A percentile compares a stretch with the other conserved stretches of the same genome.
Evolutionary conservation across 30 jellyfish, hydroid and myxozoan species (phyloP).

Genomic region (Cassiopea andromeda): DNA sequence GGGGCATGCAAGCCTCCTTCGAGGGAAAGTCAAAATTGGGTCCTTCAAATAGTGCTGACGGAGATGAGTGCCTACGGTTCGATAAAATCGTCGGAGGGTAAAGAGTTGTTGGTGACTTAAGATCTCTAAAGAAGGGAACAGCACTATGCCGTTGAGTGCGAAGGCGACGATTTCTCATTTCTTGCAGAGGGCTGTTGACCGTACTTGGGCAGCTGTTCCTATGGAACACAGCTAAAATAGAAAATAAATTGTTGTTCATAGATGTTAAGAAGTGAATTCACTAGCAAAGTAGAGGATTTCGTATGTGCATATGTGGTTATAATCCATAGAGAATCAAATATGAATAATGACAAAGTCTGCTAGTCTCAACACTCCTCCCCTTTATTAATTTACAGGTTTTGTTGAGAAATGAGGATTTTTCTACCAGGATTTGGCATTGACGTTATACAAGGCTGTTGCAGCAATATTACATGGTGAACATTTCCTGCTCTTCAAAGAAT

Average conservation of each 20-base stretch:
- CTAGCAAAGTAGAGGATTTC: no score
- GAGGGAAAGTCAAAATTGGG: slow-evolving; percentile 56
- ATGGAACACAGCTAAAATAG: slow-evolving; percentile 42
- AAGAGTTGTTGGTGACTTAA: slow-evolving; percentile 69
- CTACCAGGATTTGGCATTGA: no score
- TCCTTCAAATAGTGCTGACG: slow-evolving; percentile 70
- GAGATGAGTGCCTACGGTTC: slow-evolving; percentile 78
- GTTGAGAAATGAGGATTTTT: no score
- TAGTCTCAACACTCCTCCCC: no score
- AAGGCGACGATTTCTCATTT: slow-evolving; percentile 34
- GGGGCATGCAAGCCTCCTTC: slow-evolving; percentile 16
- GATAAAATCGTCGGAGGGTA: slow-evolving; percentile 70
- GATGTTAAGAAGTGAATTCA: not conserved
- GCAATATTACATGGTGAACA: no score
- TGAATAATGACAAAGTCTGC: no score
- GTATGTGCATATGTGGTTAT: no score
- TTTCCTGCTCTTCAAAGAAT: no score
- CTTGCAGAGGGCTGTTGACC: slow-evolving; percentile 24
- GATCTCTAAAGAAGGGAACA: slow-evolving; percentile 47
- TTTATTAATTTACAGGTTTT: no score
- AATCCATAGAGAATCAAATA: no score
- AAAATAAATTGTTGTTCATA: not conserved
- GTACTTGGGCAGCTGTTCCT: slow-evolving; percentile 76
- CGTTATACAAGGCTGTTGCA: no score
- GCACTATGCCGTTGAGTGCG: slow-evolving; percentile 63